Base-by-base conservation (phyloP, 2,888 invertebrate genomes). In the Xylota segnis region DNA sequence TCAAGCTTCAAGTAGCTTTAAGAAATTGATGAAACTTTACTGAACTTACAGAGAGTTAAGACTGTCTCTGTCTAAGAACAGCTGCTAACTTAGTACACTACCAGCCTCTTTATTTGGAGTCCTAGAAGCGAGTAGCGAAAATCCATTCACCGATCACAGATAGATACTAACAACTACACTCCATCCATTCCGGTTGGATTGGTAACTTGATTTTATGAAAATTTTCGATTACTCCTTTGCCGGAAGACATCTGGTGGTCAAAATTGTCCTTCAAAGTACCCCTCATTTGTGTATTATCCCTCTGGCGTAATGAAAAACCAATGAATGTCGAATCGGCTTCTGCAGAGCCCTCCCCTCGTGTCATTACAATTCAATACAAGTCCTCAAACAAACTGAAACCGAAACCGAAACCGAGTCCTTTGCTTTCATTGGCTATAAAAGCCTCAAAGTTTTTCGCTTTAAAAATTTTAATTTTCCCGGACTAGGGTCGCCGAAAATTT, bases 301-400 rank as follows among this genome's bases (percentile, higher is more conserved):
- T 7, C 0, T 12, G 12, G 14, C 4, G n/a, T 52, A 9, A 52
- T 66, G n/a, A 1, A 12, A 45, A 40, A 37, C 52, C 16, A 37
- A 61, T 72, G 43, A 72, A 52, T 29, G 29, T 27, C 50, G 50
- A 34, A 50, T 47, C 9, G 14, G 16, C 50, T 52, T 66, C 27
- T 12, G 23, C 6, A 54, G 23, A 23, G 4, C 23, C n/a, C 29
- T n/a, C 23, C 23, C n/a, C 1, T n/a, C 5, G 4, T 32, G 47
- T 54, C 59, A 66, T 77, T 59, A 77, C 61, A 77, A 72, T 83
- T 77, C 83, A 83, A 83, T 83, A 83, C 66, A 72, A 66, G 72
- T 56, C 74, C 52, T 65, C 65, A 75, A 74, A 78, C 61, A 83
- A 68, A 63, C 56, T 6, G 40, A 50, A 68, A 78, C 59, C 40